Evolutionary conservation across 1,140 invertebrate species (phyloP).

Genomic region (Contarinia nasturtii): DNA sequence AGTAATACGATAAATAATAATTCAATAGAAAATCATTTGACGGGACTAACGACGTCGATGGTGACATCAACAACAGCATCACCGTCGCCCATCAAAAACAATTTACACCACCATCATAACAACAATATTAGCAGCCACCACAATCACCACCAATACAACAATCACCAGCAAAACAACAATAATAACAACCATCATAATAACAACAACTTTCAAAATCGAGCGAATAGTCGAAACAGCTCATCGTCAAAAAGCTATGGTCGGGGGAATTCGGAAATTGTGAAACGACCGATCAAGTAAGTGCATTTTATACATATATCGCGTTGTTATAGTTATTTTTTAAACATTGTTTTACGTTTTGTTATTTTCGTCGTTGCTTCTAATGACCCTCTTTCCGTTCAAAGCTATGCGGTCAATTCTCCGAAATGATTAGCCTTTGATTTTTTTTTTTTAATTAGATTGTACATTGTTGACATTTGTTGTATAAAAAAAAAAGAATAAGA

Average conservation of each 20-base stretch:
- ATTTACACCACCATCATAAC: slow-evolving; percentile 9
- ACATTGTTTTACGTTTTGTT: no score
- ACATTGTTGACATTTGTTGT: no score
- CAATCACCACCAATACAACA: slow-evolving; percentile 2
- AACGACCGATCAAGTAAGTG: slow-evolving; percentile 47
- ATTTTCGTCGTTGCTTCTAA: no score
- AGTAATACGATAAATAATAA: background rate
- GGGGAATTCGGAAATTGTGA: slow-evolving; percentile 40
- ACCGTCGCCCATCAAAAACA: slow-evolving; percentile 13
- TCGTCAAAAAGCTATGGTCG: slow-evolving; percentile 3
- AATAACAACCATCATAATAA: slow-evolving; percentile 6
- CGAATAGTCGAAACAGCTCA: slow-evolving; percentile 2
- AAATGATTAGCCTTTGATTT: no score
- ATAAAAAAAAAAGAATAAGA: no score
- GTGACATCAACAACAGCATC: slow-evolving; percentile 16
- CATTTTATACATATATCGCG: no score
- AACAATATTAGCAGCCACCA: slow-evolving; percentile 22
- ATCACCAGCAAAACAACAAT: background rate
- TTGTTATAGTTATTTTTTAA: no score
- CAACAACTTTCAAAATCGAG: background rate
- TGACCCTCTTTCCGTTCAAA: no score
- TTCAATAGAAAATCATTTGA: background rate
- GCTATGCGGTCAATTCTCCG: no score
- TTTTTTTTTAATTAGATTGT: no score
- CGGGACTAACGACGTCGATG: slow-evolving; percentile 1